Base-by-base conservation (phyloP, 2,113 vertebrate genomes). In the Etia nguti region DNA sequence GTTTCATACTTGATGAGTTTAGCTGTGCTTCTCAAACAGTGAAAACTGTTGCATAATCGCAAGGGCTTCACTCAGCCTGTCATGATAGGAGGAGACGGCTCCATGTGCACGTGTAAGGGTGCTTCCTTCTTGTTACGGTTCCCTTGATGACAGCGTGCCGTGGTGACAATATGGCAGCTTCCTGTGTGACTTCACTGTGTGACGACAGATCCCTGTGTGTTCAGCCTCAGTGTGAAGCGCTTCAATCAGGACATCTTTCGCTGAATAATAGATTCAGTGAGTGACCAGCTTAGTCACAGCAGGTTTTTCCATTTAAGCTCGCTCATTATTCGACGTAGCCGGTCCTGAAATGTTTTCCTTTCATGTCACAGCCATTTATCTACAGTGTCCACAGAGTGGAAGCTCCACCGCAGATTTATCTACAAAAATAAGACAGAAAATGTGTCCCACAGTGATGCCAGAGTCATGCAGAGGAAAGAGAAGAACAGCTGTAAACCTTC, bases 261-360 rank as follows among this genome's bases (percentile, higher is more conserved):
- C 84, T 87, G 89, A 92, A 90, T 87, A 92, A 86, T 89, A 84
- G 89, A 87, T 79, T 60, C 83, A 87, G 2, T 89, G 87, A 94
- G 87, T 86, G 92, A 93, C 75, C 34, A 31, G 79, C 38, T 80
- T 54, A 79, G 59, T 59, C 77, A 16, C 88, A 60, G 88, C 87
- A 75, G 91, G 80, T 83, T 90, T 91, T 94, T 93, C 90, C 90
- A 87, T 90, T 84, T 92, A 81, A 57, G 80, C 83, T 46, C 8
- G 12, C 86, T 89, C 86, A 81, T 90, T 88, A 86, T 86, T 91
- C 59, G 90, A 38, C 73, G 60, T 56, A 82, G 86, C 84, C 26
- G 46, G 81, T 82, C 87, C 84, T 80, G 68, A 70, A 88, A 82
- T 87, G 82, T 92, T 92, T 81, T 89, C 87, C 75, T 80, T 90